phyloP scores from a whole-genome alignment of 2,797 vertebrate species.

The Mastacembelus armatus region DNA sequence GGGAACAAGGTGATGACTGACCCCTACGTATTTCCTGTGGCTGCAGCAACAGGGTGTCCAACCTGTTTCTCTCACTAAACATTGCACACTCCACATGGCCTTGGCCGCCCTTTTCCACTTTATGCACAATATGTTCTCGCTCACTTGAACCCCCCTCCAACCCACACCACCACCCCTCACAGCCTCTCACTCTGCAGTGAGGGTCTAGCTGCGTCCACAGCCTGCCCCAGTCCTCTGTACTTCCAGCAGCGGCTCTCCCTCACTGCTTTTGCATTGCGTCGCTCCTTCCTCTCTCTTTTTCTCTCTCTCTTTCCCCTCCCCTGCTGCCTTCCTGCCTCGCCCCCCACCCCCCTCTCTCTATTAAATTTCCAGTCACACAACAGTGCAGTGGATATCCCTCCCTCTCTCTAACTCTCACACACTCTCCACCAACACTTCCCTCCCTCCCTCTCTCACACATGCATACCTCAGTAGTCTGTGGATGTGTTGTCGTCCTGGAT shows the following conservation, averaged over 20 bases:
- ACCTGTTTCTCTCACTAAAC: constrained; percentile 45
- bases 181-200: constrained; percentile 53
- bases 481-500: constrained; percentile 76
- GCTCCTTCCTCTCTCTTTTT: constrained; percentile 43
- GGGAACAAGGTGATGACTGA: constrained; percentile 30
- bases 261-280: constrained; percentile 71
- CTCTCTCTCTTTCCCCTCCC: constrained; percentile 24
- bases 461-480: constrained; percentile 75
- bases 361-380: constrained; percentile 90
- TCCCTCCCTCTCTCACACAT: constrained; percentile 33
- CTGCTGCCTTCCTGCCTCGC: constrained; percentile 48
- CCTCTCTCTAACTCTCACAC: constrained; percentile 77
- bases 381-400: constrained; percentile 89
- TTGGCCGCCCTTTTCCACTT: constrained; percentile 45
- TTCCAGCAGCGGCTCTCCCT: constrained; percentile 68
- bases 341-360: constrained; percentile 73
- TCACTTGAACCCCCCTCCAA: constrained; percentile 40
- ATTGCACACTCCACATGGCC: constrained; percentile 35
- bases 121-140: constrained; percentile 60
- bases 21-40: constrained; percentile 40
- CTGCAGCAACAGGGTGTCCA: constrained; percentile 60
- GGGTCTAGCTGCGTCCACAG: constrained; percentile 53
- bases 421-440: constrained; percentile 45
- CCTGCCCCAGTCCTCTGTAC: constrained; percentile 67
- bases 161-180: constrained; percentile 1